Conservation (phyloP, 2,888 invertebrate genomes). For the Cheilosia impressa region DNA sequence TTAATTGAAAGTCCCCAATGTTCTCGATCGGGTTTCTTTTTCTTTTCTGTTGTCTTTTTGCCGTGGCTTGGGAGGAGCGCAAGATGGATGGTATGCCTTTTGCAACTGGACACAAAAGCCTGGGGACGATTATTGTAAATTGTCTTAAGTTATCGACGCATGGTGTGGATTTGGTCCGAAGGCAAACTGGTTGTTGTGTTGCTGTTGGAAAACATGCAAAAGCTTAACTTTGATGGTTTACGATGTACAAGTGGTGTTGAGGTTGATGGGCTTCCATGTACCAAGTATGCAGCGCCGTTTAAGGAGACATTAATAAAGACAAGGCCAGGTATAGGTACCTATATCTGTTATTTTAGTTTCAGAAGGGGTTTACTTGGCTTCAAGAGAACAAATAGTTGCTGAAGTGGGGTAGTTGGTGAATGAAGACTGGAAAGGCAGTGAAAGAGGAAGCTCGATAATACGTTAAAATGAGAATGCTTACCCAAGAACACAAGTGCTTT, state of each 20-base stretch:
- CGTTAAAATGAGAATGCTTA: too few relatives aligned
- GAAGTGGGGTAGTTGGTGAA: too few relatives aligned
- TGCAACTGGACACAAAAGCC: constrained; percentile 13
- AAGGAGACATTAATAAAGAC: too few relatives aligned
- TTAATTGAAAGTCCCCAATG: constrained; percentile 57
- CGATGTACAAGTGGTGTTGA: not conserved
- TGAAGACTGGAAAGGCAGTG: too few relatives aligned
- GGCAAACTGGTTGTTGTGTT: not conserved
- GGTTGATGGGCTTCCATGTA: not conserved
- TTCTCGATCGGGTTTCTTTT: constrained; percentile 21
- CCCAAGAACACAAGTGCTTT: too few relatives aligned
- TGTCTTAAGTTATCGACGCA: constrained; percentile 10
- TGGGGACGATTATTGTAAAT: constrained; percentile 19
- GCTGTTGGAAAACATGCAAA: not conserved
- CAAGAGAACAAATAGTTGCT: too few relatives aligned
- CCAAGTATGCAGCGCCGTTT: too few relatives aligned
- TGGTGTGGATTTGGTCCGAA: constrained; percentile 5
- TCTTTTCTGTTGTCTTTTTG: not conserved
- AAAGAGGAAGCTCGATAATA: too few relatives aligned
- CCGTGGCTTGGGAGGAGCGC: constrained; percentile 40
- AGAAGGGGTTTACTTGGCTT: too few relatives aligned
- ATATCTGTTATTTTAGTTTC: too few relatives aligned
- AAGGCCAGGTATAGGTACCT: too few relatives aligned
- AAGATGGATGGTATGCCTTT: not conserved
- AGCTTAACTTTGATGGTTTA: not conserved